Evolutionary conservation across 2,888 invertebrate genomes (phyloP).

Genomic region (Strigamia maritima): DNA sequence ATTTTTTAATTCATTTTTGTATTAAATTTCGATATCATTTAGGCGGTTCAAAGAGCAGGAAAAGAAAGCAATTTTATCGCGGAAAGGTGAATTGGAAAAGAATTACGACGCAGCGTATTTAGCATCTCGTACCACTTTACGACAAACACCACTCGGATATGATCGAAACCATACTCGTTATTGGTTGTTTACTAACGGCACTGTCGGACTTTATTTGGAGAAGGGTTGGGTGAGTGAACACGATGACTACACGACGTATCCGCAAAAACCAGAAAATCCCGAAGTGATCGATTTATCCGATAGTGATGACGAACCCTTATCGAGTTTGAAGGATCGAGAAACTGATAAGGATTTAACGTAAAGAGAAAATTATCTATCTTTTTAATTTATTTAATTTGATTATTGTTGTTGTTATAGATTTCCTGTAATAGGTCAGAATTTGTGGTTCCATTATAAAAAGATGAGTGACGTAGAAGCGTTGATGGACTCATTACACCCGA

Average conservation of each 20-base stretch:
- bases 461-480: conserved; percentile 42
- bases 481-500: conserved; percentile 39
- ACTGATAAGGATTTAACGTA: neutral
- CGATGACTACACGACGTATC: neutral
- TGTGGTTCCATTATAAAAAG: conserved; percentile 37
- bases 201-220: conserved; percentile 49
- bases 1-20: too few relatives aligned
- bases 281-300: neutral
- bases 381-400: too few relatives aligned
- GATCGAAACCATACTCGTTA: conserved; percentile 54
- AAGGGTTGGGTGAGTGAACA: conserved; percentile 43
- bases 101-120: neutral
- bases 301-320: conserved; percentile 15
- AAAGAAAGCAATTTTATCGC: neutral
- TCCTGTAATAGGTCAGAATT: conserved; percentile 29
- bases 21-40: too few relatives aligned
- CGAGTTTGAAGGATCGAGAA: neutral
- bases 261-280: neutral
- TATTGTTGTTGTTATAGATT: neutral
- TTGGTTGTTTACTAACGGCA: conserved; percentile 52
- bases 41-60: too few relatives aligned
- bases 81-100: neutral
- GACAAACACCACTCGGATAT: conserved; percentile 50
- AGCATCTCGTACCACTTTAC: neutral
- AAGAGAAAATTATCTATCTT: neutral